A percentile compares a stretch with the other conserved stretches of the same genome.
These are phyloP conservation scores for Scaptomyza polygonia DNA, from an alignment of 2,888 invertebrate genomes.

Conservation along the genomic window DNA sequence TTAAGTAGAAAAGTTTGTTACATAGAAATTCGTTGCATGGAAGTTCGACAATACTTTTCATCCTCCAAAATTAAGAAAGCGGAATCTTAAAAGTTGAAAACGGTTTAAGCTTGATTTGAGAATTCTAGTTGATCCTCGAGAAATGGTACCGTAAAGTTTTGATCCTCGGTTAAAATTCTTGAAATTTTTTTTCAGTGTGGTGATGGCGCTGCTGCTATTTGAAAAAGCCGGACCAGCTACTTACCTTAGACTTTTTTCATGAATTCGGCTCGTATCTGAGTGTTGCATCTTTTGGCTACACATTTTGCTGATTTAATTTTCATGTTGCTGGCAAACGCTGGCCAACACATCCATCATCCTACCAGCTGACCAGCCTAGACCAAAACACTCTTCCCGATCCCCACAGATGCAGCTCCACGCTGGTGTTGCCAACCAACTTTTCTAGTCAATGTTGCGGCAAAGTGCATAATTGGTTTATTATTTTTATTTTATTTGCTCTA, in stretches of 20 bases:
- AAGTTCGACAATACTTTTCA: no score
- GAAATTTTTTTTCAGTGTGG: background rate
- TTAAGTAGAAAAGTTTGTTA: no score
- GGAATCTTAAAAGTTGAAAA: no score
- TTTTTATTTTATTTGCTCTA: constrained; percentile 68
- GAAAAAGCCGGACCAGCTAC: constrained; percentile 69
- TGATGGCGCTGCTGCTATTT: constrained; percentile 62
- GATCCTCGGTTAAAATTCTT: no score
- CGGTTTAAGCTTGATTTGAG: no score
- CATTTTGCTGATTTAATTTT: constrained; percentile 77
- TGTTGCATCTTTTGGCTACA: constrained; percentile 71
- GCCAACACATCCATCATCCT: constrained; percentile 51
- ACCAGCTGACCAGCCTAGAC: constrained; percentile 56
- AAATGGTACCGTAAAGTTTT: no score
- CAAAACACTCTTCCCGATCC: constrained; percentile 1
- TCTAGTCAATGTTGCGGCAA: constrained; percentile 77
- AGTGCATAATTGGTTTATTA: constrained; percentile 83
- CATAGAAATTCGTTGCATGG: no score
- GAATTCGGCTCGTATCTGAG: constrained; percentile 56
- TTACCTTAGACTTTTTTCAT: constrained; percentile 55
- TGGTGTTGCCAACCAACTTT: constrained; percentile 10
- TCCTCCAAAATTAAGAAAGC: no score
- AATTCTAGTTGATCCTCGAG: no score
- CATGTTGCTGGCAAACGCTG: constrained; percentile 55
- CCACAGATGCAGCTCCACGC: background rate